Percentiles rank a stretch among this genome's conserved stretches.
Evolutionary conservation across 2,888 invertebrate genomes (phyloP).

Genomic region (Mayetiola destructor): DNA sequence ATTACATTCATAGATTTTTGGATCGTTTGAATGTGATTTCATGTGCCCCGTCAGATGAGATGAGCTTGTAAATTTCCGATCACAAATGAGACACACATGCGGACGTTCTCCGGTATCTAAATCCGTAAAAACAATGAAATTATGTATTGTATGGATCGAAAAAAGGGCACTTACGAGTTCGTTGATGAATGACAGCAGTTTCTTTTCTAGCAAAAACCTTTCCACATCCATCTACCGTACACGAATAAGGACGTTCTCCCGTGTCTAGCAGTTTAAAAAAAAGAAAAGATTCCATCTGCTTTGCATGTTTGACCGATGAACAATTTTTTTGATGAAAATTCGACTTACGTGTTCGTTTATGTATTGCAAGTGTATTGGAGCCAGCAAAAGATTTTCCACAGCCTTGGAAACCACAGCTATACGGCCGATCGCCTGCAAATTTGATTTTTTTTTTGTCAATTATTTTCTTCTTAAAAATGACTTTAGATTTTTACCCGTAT

Average conservation of each 20-base stretch:
- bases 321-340: too few species aligned
- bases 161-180: too few species aligned
- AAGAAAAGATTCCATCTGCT: neutral
- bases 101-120: conserved; percentile 22
- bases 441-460: neutral
- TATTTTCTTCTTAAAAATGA: conserved; percentile 13
- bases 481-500: conserved; percentile 19
- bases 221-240: conserved; percentile 20
- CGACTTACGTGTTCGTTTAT: conserved; percentile 22
- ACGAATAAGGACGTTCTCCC: conserved; percentile 17
- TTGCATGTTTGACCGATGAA: too few species aligned
- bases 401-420: neutral
- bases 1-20: conserved; percentile 18
- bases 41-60: conserved; percentile 21
- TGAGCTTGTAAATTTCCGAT: conserved; percentile 20
- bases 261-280: neutral
- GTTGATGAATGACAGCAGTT: conserved; percentile 19
- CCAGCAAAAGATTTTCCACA: conserved; percentile 22
- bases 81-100: conserved; percentile 20
- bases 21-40: conserved; percentile 20
- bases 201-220: conserved; percentile 21
- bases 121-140: too few species aligned
- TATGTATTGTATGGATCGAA: too few species aligned
- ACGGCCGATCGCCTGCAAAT: neutral
- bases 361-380: conserved; percentile 21